Conservation (phyloP, 2,888 invertebrate genomes). For the Notodromas monacha region DNA sequence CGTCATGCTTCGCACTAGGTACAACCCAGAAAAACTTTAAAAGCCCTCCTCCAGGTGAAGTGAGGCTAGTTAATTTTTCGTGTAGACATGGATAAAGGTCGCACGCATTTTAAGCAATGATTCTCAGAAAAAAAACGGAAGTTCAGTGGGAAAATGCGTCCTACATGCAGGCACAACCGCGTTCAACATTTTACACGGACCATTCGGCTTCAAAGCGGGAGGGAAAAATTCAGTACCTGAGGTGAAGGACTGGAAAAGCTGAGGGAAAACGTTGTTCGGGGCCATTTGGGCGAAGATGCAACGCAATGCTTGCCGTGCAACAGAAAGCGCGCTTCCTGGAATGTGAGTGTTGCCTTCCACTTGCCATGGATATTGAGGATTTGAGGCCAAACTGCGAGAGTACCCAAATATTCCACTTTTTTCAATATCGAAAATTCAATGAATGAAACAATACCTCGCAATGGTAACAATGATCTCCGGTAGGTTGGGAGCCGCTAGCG, state of each 20-base stretch:
- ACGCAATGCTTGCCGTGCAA: constrained; percentile 81
- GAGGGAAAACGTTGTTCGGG: constrained; percentile 79
- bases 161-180: too few species aligned
- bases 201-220: too few species aligned
- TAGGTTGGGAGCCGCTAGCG: constrained; percentile 49
- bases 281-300: constrained; percentile 86
- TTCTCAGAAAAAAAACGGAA: too few species aligned
- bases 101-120: too few species aligned
- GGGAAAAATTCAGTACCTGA: constrained; percentile 25
- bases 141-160: too few species aligned
- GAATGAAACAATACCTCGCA: constrained; percentile 28
- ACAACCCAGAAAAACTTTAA: too few species aligned
- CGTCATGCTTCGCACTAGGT: too few species aligned
- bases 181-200: too few species aligned
- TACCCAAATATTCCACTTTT: neutral
- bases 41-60: too few species aligned
- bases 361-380: constrained; percentile 59
- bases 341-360: constrained; percentile 51
- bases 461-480: constrained; percentile 65
- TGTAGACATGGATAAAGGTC: too few species aligned
- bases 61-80: too few species aligned
- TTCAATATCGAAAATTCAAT: neutral
- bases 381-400: constrained; percentile 21
- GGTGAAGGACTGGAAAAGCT: constrained; percentile 65
- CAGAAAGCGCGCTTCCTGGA: constrained; percentile 74